Evolutionary conservation across 2,888 invertebrate genomes (phyloP).

Genomic region (Apodemia zela): DNA sequence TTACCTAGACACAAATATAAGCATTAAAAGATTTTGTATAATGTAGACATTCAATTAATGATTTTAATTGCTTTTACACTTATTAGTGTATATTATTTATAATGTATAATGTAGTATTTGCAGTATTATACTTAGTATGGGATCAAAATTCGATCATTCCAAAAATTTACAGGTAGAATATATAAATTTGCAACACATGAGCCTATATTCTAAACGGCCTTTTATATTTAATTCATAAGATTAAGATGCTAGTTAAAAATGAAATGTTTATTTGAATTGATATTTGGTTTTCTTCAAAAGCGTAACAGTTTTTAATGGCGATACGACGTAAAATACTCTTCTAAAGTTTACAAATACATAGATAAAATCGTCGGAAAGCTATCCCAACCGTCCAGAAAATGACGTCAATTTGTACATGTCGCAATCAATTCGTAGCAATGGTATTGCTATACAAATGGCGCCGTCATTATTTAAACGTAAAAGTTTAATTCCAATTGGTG

Average conservation of each 20-base stretch:
- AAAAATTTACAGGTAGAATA: constrained; percentile 22
- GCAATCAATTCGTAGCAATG: too few relatives aligned
- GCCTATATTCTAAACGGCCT: constrained; percentile 12
- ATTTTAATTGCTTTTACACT: constrained; percentile 5
- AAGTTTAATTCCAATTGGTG: too few relatives aligned
- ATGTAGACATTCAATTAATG: not conserved
- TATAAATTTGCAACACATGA: constrained; percentile 7
- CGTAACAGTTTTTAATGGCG: too few relatives aligned
- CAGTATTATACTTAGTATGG: constrained; percentile 25
- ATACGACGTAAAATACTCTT: too few relatives aligned
- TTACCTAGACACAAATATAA: not conserved
- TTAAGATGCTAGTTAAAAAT: not conserved
- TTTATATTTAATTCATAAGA: constrained; percentile 10
- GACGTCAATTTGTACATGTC: too few relatives aligned
- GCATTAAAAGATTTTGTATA: not conserved
- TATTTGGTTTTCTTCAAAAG: not conserved
- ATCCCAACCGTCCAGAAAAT: too few relatives aligned
- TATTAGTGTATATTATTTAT: constrained; percentile 7
- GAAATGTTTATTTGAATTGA: not conserved
- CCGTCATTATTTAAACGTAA: too few relatives aligned
- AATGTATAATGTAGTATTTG: constrained; percentile 5
- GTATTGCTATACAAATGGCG: too few relatives aligned
- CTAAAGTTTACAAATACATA: too few relatives aligned
- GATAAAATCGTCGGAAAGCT: too few relatives aligned
- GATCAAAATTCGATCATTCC: constrained; percentile 43